Percentiles rank a stretch among this genome's conserved stretches.
phyloP scores from a whole-genome alignment of 2,888 invertebrate genomes.

The Polydrusus tereticollis region DNA sequence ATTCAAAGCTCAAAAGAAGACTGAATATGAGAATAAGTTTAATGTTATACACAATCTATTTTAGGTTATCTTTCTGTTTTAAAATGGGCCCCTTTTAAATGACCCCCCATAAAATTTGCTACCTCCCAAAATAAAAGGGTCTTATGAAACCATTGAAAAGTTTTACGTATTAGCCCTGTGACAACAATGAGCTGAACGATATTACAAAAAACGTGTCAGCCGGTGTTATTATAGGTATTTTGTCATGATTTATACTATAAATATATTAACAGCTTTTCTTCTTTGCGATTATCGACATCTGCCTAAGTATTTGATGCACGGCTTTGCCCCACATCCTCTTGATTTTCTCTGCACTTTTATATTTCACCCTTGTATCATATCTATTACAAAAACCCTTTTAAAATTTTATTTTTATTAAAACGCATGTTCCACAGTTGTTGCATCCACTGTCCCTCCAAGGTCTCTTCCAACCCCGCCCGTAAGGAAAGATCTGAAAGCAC shows the following conservation, averaged over 20 bases:
- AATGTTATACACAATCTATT: too few species aligned
- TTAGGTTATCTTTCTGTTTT: too few species aligned
- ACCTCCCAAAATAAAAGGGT: too few species aligned
- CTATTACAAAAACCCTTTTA: neutral
- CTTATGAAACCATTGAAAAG: too few species aligned
- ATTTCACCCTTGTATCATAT: neutral
- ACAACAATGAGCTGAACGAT: too few species aligned
- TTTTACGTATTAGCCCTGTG: too few species aligned
- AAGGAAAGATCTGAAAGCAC: slow-evolving; percentile 62
- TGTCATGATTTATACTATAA: neutral
- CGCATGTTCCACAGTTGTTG: slow-evolving; percentile 59
- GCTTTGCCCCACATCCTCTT: slow-evolving; percentile 32
- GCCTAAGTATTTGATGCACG: slow-evolving; percentile 37
- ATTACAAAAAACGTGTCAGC: too few species aligned
- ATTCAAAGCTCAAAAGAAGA: too few species aligned
- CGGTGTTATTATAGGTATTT: neutral
- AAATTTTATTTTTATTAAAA: slow-evolving; percentile 38
- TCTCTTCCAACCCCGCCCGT: slow-evolving; percentile 61
- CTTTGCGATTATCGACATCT: slow-evolving; percentile 26
- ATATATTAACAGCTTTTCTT: slow-evolving; percentile 37
- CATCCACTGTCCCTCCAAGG: slow-evolving; percentile 61
- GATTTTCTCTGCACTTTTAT: slow-evolving; percentile 20
- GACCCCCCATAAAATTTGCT: too few species aligned
- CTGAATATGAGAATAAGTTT: too few species aligned
- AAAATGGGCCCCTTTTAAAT: too few species aligned